These are phyloP conservation scores for Plagiodera versicolora DNA, from an alignment of 2,888 invertebrate species.

Conservation along the genomic window DNA sequence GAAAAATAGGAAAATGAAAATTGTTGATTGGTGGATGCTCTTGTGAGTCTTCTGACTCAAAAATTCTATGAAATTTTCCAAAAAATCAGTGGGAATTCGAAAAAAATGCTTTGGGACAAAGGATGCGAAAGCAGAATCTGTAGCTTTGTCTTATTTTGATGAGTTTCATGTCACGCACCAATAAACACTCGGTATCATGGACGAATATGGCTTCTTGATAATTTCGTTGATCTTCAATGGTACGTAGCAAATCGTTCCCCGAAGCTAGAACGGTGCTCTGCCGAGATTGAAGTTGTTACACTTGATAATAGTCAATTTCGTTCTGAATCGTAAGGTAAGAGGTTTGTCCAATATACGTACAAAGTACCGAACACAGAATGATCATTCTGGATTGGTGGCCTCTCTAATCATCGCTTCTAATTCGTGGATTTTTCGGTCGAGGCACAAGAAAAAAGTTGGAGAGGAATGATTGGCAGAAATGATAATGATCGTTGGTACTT, in stretches of 20 bases:
- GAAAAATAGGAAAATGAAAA: too few relatives aligned
- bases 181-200: too few relatives aligned
- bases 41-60: too few relatives aligned
- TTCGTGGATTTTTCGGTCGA: neutral
- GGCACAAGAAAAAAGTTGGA: neutral
- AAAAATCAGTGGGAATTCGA: too few relatives aligned
- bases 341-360: neutral
- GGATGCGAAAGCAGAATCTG: too few relatives aligned
- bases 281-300: neutral
- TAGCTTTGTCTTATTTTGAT: too few relatives aligned
- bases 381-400: neutral
- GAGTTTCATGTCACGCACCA: too few relatives aligned
- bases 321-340: neutral
- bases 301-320: neutral
- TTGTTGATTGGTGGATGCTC: too few relatives aligned
- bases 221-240: slow-evolving; percentile 12
- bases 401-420: neutral
- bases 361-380: neutral
- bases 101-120: too few relatives aligned
- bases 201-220: too few relatives aligned
- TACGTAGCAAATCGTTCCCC: slow-evolving; percentile 19
- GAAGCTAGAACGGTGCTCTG: slow-evolving; percentile 19
- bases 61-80: too few relatives aligned
- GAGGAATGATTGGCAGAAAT: neutral
- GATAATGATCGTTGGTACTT: too few relatives aligned